Conservation (phyloP, 2,888 invertebrate genomes). For the Lissonota sp. region DNA sequence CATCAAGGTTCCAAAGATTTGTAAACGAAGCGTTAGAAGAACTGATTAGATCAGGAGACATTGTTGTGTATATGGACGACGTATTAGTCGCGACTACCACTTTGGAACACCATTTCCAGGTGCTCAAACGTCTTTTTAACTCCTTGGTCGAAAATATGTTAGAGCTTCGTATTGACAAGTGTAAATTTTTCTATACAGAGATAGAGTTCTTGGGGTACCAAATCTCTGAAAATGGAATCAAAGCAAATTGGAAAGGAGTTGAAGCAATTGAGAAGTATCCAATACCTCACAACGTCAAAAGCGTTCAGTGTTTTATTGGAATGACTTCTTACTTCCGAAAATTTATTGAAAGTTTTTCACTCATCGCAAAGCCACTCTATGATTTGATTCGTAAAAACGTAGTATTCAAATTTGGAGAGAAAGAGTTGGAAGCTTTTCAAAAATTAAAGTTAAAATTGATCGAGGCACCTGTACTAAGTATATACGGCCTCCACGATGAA, state of each 20-base stretch:
- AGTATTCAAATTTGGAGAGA: slow-evolving; percentile 71
- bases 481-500: slow-evolving; percentile 73
- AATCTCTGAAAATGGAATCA: slow-evolving; percentile 63
- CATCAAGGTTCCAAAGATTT: slow-evolving; percentile 41
- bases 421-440: slow-evolving; percentile 68
- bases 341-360: slow-evolving; percentile 68
- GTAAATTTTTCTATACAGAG: slow-evolving; percentile 63
- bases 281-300: slow-evolving; percentile 63
- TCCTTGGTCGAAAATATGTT: slow-evolving; percentile 49
- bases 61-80: slow-evolving; percentile 60
- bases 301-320: slow-evolving; percentile 72
- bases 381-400: slow-evolving; percentile 67
- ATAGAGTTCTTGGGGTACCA: slow-evolving; percentile 70
- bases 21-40: slow-evolving; percentile 43
- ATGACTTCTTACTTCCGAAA: slow-evolving; percentile 71
- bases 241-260: slow-evolving; percentile 63
- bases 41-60: slow-evolving; percentile 46
- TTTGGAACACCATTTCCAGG: slow-evolving; percentile 50
- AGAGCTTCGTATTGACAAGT: slow-evolving; percentile 64
- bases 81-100: slow-evolving; percentile 22
- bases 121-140: slow-evolving; percentile 48
- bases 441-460: slow-evolving; percentile 63
- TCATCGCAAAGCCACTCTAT: slow-evolving; percentile 73
- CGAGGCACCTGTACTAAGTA: slow-evolving; percentile 68
- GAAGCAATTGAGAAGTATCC: slow-evolving; percentile 69